These are phyloP conservation scores for Diplazon laetatorius DNA, from an alignment of 2,888 invertebrate genomes.

Conservation along the genomic window DNA sequence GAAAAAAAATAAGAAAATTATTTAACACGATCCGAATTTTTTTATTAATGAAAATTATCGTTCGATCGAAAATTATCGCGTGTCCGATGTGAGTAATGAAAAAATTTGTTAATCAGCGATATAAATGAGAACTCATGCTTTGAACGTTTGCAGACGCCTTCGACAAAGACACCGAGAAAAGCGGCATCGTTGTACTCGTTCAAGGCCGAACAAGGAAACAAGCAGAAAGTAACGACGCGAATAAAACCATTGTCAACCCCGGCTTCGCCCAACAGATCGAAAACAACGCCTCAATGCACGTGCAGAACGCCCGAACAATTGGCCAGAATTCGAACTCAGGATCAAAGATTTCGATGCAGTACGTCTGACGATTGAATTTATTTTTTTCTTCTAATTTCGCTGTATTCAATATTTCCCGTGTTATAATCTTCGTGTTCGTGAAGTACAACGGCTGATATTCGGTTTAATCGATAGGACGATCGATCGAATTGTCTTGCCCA, in stretches of 20 bases:
- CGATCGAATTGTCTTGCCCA: constrained; percentile 73
- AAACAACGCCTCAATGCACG: constrained; percentile 96
- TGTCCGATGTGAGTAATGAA: no score
- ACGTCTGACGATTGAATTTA: constrained; percentile 28
- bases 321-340: constrained; percentile 92
- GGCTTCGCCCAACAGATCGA: constrained; percentile 93
- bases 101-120: constrained; percentile 26
- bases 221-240: constrained; percentile 93
- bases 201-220: constrained; percentile 92
- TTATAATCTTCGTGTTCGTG: no score
- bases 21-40: no score
- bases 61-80: no score
- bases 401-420: no score
- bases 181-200: constrained; percentile 98
- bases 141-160: constrained; percentile 90
- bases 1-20: no score
- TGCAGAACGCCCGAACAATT: constrained; percentile 98
- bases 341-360: constrained; percentile 89
- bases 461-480: no score
- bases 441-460: not conserved
- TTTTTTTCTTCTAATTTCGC: not conserved
- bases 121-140: constrained; percentile 65
- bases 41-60: no score
- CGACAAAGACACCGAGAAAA: constrained; percentile 98
- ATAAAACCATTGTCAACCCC: constrained; percentile 96